phyloP scores from a whole-genome alignment of 2,113 vertebrate genomes.

The Myotis brandtii region DNA sequence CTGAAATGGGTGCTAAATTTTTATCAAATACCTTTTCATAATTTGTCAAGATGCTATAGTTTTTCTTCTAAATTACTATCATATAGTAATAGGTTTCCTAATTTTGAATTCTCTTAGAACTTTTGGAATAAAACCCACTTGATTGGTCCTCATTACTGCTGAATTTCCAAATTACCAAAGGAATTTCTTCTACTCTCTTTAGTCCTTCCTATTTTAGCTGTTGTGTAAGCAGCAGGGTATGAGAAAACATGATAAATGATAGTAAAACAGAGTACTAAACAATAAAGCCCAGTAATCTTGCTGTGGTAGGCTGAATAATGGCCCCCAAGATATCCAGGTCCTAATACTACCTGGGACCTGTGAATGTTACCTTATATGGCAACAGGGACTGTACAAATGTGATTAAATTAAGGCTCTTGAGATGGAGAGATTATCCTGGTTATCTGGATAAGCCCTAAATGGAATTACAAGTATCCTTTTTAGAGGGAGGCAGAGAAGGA shows the following conservation, averaged over 20 bases:
- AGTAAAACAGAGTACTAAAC: background rate
- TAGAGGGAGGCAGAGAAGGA: background rate
- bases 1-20: slow-evolving; percentile 1
- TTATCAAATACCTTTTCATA: slow-evolving; percentile 12
- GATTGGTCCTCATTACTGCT: background rate
- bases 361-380: background rate
- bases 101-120: slow-evolving; percentile 55
- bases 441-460: background rate
- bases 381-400: background rate
- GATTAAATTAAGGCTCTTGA: background rate
- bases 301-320: slow-evolving; percentile 15
- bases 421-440: background rate
- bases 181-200: background rate
- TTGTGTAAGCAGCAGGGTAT: background rate
- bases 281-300: background rate
- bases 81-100: slow-evolving; percentile 15
- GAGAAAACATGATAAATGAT: background rate
- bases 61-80: slow-evolving; percentile 12
- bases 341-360: background rate
- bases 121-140: slow-evolving; percentile 24
- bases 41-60: background rate
- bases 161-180: slow-evolving; percentile 11
- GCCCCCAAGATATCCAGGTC: background rate
- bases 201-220: background rate
- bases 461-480: background rate